These are phyloP conservation scores for Drosophila grimshawi DNA, from an alignment of 1,140 invertebrate genomes.

Conservation along the genomic window DNA sequence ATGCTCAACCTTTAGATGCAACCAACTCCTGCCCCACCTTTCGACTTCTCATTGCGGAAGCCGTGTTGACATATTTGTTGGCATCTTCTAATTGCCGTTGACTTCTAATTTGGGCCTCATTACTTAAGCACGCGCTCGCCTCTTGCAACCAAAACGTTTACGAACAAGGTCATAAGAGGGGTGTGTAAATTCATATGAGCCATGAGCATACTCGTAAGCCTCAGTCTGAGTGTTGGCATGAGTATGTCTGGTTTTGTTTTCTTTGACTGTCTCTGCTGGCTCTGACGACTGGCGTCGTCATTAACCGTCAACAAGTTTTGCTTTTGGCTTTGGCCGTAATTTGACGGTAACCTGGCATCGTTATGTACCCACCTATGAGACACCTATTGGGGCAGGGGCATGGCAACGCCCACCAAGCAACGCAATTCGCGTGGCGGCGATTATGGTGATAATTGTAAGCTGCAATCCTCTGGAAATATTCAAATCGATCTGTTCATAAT, in stretches of 20 bases:
- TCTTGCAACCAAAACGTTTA: constrained; percentile 28
- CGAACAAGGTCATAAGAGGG: constrained; percentile 52
- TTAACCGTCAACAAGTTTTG: constrained; percentile 33
- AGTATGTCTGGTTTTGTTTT: constrained; percentile 20
- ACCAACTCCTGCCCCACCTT: background rate
- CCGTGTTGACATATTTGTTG: constrained; percentile 34
- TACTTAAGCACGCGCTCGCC: constrained; percentile 69
- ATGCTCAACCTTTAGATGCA: constrained; percentile 69
- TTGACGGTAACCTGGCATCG: constrained; percentile 4
- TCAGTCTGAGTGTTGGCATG: constrained; percentile 2
- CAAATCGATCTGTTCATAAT: background rate
- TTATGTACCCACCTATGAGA: constrained; percentile 1
- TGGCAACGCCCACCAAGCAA: background rate
- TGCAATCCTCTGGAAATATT: too few species aligned
- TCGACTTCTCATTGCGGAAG: background rate
- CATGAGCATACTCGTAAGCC: background rate
- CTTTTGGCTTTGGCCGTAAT: constrained; percentile 21
- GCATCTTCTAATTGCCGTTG: constrained; percentile 72
- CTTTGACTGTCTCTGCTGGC: background rate
- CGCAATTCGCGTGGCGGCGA: background rate
- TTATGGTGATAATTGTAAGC: background rate
- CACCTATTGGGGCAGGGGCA: background rate
- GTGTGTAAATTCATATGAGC: background rate
- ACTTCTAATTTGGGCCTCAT: constrained; percentile 65
- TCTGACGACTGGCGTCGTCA: constrained; percentile 11